Conservation (phyloP, 53 echinoderm and acorn worm species). For the Holothuria leucospilota region DNA sequence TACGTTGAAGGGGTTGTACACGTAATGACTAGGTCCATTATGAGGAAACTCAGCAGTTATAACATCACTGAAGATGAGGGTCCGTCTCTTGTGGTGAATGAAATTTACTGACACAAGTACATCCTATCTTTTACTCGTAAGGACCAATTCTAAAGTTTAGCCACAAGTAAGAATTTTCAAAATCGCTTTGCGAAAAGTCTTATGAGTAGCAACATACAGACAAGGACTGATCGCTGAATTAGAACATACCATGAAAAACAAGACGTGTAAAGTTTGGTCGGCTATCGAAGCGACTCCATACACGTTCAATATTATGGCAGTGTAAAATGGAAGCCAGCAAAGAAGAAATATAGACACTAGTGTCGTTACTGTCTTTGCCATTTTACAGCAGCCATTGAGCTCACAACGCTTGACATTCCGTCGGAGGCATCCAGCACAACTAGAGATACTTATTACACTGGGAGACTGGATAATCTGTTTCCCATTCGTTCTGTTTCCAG, state of each 20-base stretch:
- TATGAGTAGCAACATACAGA: slow-evolving; percentile 15
- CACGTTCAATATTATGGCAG: neutral
- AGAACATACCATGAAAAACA: neutral
- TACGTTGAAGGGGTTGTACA: too few relatives aligned
- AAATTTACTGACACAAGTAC: too few relatives aligned
- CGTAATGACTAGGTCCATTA: too few relatives aligned
- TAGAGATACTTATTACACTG: neutral
- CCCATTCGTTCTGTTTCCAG: too few relatives aligned
- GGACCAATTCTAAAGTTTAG: too few relatives aligned
- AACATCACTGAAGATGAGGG: too few relatives aligned
- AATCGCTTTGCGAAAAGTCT: slow-evolving; percentile 3
- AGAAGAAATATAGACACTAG: slow-evolving; percentile 2
- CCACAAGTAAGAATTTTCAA: neutral
- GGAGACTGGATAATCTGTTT: too few relatives aligned
- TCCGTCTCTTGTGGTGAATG: too few relatives aligned
- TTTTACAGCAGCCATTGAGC: slow-evolving; percentile 13
- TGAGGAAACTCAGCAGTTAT: too few relatives aligned
- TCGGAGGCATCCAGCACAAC: neutral
- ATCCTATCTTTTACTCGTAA: too few relatives aligned
- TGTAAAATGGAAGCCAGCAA: slow-evolving; percentile 20
- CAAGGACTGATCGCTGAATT: slow-evolving; percentile 32
- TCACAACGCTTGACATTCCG: neutral
- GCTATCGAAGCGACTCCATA: neutral
- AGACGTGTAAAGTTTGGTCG: too few relatives aligned
- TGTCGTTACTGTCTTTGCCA: neutral